Evolutionary conservation across 1,140 invertebrate species (phyloP).

Genomic region (Zaprionus lachaisei): DNA sequence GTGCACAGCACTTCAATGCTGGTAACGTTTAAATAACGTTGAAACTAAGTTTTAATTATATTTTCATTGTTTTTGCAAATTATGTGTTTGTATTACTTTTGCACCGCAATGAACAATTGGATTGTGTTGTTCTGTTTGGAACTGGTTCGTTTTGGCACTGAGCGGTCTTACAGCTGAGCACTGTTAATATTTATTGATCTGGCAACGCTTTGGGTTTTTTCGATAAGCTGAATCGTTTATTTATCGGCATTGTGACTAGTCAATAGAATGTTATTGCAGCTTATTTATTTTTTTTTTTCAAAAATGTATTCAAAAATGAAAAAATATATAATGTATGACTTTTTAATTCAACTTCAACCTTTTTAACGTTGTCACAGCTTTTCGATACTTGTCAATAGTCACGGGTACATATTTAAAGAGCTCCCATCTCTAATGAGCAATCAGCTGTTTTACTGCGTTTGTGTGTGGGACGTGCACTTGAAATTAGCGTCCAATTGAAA

Average conservation of each 20-base stretch:
- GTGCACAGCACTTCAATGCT: neutral
- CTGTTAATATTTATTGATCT: neutral
- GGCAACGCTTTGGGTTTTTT: neutral
- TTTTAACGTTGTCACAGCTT: neutral
- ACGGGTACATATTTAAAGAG: neutral
- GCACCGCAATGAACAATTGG: constrained; percentile 28
- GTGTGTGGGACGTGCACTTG: constrained; percentile 21
- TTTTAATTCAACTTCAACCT: too few species aligned
- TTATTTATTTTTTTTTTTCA: too few species aligned
- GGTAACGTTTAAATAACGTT: neutral
- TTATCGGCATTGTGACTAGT: too few species aligned
- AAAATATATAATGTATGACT: too few species aligned
- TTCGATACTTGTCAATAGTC: neutral
- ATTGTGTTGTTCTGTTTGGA: constrained; percentile 16
- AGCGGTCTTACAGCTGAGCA: constrained; percentile 20
- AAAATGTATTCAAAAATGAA: too few species aligned
- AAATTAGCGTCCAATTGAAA: constrained; percentile 25
- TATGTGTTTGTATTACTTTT: constrained; percentile 41
- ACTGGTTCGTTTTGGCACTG: constrained; percentile 18
- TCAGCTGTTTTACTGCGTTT: constrained; percentile 37
- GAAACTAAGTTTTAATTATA: neutral
- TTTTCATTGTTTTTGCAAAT: constrained; percentile 6
- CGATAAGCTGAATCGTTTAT: neutral
- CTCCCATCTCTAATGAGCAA: neutral
- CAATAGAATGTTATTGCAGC: too few species aligned